Evolutionary conservation across 2,888 invertebrate genomes (phyloP), one percentile per base, ranked within the genome.

Genomic region (Drosophila heteroneura): DNA sequence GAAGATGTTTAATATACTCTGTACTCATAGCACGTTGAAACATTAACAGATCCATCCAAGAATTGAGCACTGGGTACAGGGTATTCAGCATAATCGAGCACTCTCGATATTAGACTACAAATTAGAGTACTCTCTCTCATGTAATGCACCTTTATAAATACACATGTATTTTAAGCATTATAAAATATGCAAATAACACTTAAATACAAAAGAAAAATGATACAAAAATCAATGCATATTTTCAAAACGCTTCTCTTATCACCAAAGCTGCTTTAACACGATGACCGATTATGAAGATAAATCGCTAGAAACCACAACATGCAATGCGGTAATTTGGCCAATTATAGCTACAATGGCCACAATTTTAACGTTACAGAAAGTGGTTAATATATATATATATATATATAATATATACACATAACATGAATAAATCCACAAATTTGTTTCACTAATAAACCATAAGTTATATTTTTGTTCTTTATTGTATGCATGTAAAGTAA

Each of bases 211-310:
- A 32, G 58, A 52, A 37, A 47, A 47, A 47, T 47, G 3, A 47
- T 41, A 68, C 16, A 2, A 61, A 65, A 66, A 53, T 57, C 53
- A 72, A 75, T 70, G 59, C 69, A 75, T 63, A 69, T 66, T 69
- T 66, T 63, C 39, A 70, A 80, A 81, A 68, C 52, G 85, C 85
- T 85, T 89, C 39, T 67, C 64, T 79, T 76, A 61, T 82, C 90
- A 85, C 85, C 80, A 85, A 84, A 85, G 77, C 90, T 80, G 88
- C 85, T 85, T 85, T 85, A 85, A 64, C 70, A 59, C 53, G 65
- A 84, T 77, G 85, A 63, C 89, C 82, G 83, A 70, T 47, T 66
- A 64, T 32, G 33, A 71, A 69, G 74, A 60, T 69, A 63, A 49
- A 54, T 22, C 14, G 28, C 57, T 57, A 57, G 39, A 57, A 51